Conservation (phyloP, 2,797 vertebrate species). For the Podargus strigoides region DNA sequence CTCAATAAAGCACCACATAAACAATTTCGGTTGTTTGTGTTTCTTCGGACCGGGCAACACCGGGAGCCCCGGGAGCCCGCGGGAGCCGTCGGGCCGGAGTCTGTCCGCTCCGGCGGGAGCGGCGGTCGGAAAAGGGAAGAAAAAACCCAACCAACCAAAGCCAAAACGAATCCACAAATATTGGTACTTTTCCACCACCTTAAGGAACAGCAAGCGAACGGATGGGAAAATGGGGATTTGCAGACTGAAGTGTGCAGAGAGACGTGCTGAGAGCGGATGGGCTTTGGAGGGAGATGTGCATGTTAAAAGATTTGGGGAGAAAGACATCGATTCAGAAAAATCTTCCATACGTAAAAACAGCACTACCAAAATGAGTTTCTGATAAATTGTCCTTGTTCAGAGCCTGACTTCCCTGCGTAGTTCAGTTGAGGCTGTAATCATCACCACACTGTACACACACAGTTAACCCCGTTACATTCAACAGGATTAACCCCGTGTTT, state of each 20-base stretch:
- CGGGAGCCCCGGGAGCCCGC: too few species aligned
- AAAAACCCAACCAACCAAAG: too few species aligned
- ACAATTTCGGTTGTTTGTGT: too few species aligned
- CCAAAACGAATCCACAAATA: rapidly evolving
- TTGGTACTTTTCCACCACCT: rapidly evolving
- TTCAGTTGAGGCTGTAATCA: background rate
- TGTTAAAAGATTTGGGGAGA: background rate
- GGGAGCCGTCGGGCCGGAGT: too few species aligned
- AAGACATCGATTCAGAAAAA: background rate
- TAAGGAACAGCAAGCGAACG: background rate
- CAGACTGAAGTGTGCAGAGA: background rate
- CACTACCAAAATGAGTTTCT: rapidly evolving
- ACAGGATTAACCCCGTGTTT: background rate
- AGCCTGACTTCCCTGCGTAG: rapidly evolving
- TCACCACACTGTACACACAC: rapidly evolving
- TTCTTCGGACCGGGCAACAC: too few species aligned
- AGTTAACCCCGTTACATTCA: background rate
- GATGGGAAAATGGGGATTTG: background rate
- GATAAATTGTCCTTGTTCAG: background rate
- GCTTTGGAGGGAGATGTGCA: background rate
- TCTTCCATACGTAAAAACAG: background rate
- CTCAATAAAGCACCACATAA: too few species aligned
- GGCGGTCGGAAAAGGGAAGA: rapidly evolving
- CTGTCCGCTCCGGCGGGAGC: too few species aligned
- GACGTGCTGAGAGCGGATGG: rapidly evolving